Evolutionary conservation across 2,888 invertebrate species (phyloP), one percentile per base, ranked within the genome.

Genomic region (Heliconius aoede): DNA sequence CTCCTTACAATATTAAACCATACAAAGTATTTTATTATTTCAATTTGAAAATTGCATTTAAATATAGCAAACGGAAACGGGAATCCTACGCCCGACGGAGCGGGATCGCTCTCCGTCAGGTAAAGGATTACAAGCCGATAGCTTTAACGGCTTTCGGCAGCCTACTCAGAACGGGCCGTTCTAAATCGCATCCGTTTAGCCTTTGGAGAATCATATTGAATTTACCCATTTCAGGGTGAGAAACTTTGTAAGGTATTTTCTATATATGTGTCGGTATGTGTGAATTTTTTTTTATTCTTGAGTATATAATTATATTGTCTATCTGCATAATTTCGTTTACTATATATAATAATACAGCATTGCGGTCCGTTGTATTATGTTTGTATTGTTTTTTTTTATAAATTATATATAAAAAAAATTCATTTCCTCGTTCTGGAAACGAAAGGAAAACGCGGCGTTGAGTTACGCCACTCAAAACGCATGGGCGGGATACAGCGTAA

Each of bases 91-190:
- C 76, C 76, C 74, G 26, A 72, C 78, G 74, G 61, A 74, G 74
- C 76, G 76, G 62, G 65, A 77, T 74, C 74, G 79, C 74, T 72
- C 65, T 77, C 75, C 77, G 68, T 80, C 77, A 79, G 77, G 80
- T 77, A 77, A 80, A 76, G 80, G 79, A 79, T 80, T 80, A 79
- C 80, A 77, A 76, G 74, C 71, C 74, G 72, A 79, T 72, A 80
- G 80, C 72, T 77, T 77, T 77, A 79, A 79, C 77, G 72, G 79
- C 74, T 76, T 80, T 73, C 76, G 61, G 76, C 76, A 69, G 76
- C 76, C 78, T 76, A 68, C 72, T 78, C 62, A 62, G 72, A 78
- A 76, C 62, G 73, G 74, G 58, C 64, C 40, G 68, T 58, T 76
- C 62, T 62, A 77, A 74, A 71, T 72, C 74, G 62, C 76, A 73